Conservation (phyloP, 2,888 invertebrate genomes). For the Lampropteryx suffumata region DNA sequence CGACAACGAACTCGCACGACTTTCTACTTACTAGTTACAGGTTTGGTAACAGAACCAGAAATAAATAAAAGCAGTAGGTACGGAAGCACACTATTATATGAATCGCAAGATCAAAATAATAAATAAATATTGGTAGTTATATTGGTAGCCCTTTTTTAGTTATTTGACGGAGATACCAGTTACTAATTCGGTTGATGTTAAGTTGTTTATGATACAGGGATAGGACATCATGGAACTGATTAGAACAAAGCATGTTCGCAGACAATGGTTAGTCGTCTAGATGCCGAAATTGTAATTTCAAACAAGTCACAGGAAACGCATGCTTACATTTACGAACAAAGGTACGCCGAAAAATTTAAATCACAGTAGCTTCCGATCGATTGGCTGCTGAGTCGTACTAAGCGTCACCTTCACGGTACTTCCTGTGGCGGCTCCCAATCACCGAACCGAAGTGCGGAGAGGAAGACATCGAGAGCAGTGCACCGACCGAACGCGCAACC, state of each 20-base stretch:
- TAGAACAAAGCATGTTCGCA: background rate
- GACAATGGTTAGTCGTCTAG: no score
- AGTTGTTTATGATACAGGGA: no score
- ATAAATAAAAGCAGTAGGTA: conserved; percentile 1
- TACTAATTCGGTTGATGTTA: background rate
- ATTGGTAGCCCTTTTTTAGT: no score
- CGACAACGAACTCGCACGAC: background rate
- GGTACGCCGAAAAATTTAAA: conserved; percentile 69
- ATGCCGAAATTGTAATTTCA: conserved; percentile 11
- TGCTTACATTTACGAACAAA: conserved; percentile 55
- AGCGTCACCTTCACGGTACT: conserved; percentile 73
- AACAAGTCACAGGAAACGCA: conserved; percentile 45
- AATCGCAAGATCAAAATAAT: no score
- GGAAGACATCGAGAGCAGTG: conserved; percentile 72
- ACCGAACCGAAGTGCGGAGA: conserved; percentile 64
- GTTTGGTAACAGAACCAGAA: background rate
- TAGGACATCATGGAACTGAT: no score
- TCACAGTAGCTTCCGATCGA: conserved; percentile 75
- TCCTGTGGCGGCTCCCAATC: conserved; percentile 69
- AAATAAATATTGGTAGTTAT: no score
- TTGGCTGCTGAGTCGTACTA: conserved; percentile 54
- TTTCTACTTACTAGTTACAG: background rate
- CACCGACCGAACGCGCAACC: conserved; percentile 74
- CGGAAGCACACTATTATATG: background rate
- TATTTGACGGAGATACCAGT: background rate